Base-by-base conservation (phyloP, 2,113 vertebrate species). In the Trematomus loennbergii region DNA sequence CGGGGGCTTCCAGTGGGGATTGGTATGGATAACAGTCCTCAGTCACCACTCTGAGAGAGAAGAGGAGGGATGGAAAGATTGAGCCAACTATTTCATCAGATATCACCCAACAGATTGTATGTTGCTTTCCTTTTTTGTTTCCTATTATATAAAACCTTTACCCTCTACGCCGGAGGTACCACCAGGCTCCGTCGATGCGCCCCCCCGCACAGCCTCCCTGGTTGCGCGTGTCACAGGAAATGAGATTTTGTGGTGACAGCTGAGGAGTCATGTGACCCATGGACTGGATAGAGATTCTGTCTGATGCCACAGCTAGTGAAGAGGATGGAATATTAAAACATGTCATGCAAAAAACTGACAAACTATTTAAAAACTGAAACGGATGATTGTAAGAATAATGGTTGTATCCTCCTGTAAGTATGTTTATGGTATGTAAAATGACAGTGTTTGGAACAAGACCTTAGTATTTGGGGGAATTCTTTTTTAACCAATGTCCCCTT, bases 211-310 rank as follows among this genome's bases (percentile, higher is more conserved):
- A 99, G 78, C 98, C 98, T 9, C 92, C 95, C 92, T 99, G 97
- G 90, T 97, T 97, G 11, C 96, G 96, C 0, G 95, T 98, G 91
- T 99, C 96, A 9, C 98, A 99, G 69, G 97, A 98, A 83, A 99
- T 95, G 17, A 99, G 94, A 88, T 99, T 98, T 90, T 99, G 98
- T 1, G 98, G 98, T 0, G 98, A 99, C 60, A 99, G 93, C 77
- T 96, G 94, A 0, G 97, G 97, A 0, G 95, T 97, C 98, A 99
- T 97, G 94, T 98, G 98, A 43, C 98, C 98, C 98, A 99, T 96
- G n/a, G 98, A 99, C 79, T 99, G 98, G 94, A 99, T 99, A 61
- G 98, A 96, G 91, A 99, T 97, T 12, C 98, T 93, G 88, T 99
- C 98, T 0, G 98, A 99, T 13, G 98, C 98, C 63, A 99, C 98